These are phyloP conservation scores for Elymnias hypermnestra DNA, from an alignment of 1,140 invertebrate species.

Conservation along the genomic window DNA sequence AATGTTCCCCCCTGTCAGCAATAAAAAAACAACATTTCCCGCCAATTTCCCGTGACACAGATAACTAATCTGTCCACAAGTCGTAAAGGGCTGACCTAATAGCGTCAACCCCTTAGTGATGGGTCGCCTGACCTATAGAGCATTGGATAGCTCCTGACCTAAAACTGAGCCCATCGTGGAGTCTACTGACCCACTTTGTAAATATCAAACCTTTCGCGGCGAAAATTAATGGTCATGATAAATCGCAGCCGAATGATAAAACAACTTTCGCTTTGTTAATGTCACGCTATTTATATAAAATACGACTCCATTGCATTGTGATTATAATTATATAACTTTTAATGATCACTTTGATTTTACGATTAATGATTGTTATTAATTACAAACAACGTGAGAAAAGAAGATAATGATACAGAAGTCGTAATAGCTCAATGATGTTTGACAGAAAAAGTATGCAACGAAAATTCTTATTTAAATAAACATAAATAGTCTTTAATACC, in stretches of 20 bases:
- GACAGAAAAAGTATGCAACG: neutral
- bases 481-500: too few species aligned
- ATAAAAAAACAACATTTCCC: too few species aligned
- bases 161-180: too few species aligned
- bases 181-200: conserved; percentile 39
- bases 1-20: too few species aligned
- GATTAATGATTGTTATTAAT: too few species aligned
- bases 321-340: neutral
- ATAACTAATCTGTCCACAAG: conserved; percentile 31
- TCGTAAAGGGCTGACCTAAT: conserved; percentile 48
- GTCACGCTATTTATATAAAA: neutral
- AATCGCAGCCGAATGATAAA: conserved; percentile 2
- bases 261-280: neutral
- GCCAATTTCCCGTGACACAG: conserved; percentile 12
- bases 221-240: conserved; percentile 28
- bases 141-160: too few species aligned
- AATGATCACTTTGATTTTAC: neutral
- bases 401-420: too few species aligned
- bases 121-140: neutral
- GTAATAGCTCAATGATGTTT: too few species aligned
- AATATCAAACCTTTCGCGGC: conserved; percentile 32
- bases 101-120: conserved; percentile 29
- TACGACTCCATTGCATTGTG: neutral
- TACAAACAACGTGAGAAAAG: too few species aligned
- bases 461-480: too few species aligned